Evolutionary conservation across 2,797 vertebrate species (phyloP).

Genomic region (Percopsis omiscomaycus): DNA sequence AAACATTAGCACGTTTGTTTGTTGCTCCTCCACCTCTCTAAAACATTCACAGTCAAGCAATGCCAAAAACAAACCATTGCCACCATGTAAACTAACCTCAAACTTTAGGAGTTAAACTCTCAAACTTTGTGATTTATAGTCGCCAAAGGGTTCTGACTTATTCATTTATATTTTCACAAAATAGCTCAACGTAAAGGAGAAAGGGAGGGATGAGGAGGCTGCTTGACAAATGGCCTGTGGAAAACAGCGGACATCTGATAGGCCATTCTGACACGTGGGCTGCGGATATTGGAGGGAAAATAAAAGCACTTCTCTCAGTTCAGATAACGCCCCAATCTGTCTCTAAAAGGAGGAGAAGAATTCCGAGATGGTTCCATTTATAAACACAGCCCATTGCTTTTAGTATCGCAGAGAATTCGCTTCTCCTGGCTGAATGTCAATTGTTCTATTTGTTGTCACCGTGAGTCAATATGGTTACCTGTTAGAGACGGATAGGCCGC

Average conservation of each 20-base stretch:
- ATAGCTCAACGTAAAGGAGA: constrained; percentile 31
- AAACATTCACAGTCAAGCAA: background rate
- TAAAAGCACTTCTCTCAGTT: constrained; percentile 55
- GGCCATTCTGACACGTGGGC: constrained; percentile 29
- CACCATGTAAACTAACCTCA: constrained; percentile 14
- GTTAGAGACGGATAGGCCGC: constrained; percentile 23
- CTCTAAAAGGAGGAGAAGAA: constrained; percentile 43
- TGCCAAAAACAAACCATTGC: constrained; percentile 14
- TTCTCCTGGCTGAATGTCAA: constrained; percentile 41
- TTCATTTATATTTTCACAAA: constrained; percentile 39
- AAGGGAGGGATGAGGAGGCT: constrained; percentile 6
- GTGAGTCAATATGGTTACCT: constrained; percentile 25
- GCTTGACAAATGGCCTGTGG: constrained; percentile 48
- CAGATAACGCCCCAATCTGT: constrained; percentile 63
- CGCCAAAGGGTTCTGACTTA: constrained; percentile 26
- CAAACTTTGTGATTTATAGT: constrained; percentile 45
- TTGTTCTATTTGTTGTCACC: constrained; percentile 13
- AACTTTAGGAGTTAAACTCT: constrained; percentile 18
- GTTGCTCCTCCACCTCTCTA: background rate
- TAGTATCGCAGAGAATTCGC: constrained; percentile 21
- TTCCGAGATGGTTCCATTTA: constrained; percentile 39
- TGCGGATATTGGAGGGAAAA: constrained; percentile 51
- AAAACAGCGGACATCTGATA: constrained; percentile 45
- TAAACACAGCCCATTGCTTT: constrained; percentile 36
- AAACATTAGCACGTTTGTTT: too few species aligned